Conservation (phyloP, 2,113 vertebrate genomes). For the Bambusicola thoracicus region DNA sequence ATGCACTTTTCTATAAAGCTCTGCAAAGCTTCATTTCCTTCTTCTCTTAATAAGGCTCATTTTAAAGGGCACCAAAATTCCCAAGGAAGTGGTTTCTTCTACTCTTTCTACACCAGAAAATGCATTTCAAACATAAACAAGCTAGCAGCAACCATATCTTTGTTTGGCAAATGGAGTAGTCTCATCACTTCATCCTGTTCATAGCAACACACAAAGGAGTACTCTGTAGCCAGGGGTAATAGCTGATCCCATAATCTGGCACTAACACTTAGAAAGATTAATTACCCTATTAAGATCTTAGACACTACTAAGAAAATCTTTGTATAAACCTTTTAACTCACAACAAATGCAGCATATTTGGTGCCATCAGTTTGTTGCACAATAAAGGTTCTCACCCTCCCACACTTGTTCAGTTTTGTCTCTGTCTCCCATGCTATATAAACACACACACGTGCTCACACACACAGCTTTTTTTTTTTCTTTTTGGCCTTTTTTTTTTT, state of each 20-base stretch:
- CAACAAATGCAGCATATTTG: constrained; percentile 76
- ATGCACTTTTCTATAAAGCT: constrained; percentile 12
- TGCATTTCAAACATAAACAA: constrained; percentile 68
- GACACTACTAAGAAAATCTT: constrained; percentile 82
- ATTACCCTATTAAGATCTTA: constrained; percentile 84
- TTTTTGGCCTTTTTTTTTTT: background rate
- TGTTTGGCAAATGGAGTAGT: constrained; percentile 77
- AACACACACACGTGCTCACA: constrained; percentile 31
- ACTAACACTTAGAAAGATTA: constrained; percentile 84
- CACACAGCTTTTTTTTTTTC: background rate
- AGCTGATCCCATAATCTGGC: constrained; percentile 84
- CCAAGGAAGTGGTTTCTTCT: constrained; percentile 37
- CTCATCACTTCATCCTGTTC: constrained; percentile 74
- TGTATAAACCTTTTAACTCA: constrained; percentile 80
- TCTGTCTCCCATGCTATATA: constrained; percentile 25
- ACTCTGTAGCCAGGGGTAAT: constrained; percentile 80
- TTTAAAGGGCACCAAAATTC: constrained; percentile 56
- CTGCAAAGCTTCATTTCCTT: constrained; percentile 1
- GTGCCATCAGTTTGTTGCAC: constrained; percentile 72
- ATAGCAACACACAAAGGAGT: constrained; percentile 79
- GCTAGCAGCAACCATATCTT: constrained; percentile 71
- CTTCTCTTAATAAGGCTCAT: constrained; percentile 38
- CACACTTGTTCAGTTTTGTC: constrained; percentile 60
- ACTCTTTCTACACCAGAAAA: constrained; percentile 63
- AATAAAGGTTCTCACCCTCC: constrained; percentile 72